phyloP scores from a whole-genome alignment of 2,113 vertebrate genomes.

The Ictidomys tridecemlineatus region DNA sequence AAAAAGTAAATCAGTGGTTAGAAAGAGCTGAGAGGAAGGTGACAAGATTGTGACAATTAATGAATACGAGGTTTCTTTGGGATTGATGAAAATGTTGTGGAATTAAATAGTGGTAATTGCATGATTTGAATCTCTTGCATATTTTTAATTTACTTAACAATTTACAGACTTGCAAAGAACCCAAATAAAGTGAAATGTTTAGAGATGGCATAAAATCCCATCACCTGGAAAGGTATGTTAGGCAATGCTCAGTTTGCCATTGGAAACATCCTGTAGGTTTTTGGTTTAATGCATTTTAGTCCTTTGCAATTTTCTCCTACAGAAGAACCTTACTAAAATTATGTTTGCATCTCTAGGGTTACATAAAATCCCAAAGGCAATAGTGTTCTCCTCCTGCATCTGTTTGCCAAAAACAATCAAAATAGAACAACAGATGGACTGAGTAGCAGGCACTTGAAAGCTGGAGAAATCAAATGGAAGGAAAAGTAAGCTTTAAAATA shows the following conservation, averaged over 20 bases:
- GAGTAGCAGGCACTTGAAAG: constrained; percentile 55
- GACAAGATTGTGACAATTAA: background rate
- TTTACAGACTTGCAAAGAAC: background rate
- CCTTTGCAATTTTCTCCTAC: constrained; percentile 29
- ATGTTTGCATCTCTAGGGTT: constrained; percentile 62
- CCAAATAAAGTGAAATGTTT: background rate
- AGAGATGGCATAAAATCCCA: background rate
- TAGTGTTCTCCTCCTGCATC: constrained; percentile 56
- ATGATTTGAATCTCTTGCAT: background rate
- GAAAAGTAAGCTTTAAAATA: constrained; percentile 61
- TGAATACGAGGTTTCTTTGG: background rate
- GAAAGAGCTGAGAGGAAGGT: background rate
- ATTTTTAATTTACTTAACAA: constrained; percentile 16
- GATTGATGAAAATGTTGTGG: background rate
- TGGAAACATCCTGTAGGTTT: background rate
- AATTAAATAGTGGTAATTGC: background rate
- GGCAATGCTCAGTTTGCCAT: background rate
- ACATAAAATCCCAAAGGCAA: constrained; percentile 69
- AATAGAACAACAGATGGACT: constrained; percentile 76
- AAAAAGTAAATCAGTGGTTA: background rate
- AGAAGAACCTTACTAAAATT: constrained; percentile 55
- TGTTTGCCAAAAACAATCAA: constrained; percentile 74
- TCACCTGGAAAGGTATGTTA: background rate
- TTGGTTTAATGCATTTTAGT: background rate
- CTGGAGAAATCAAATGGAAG: constrained; percentile 65